Base-by-base conservation (phyloP, 1,140 invertebrate genomes). In the Pachyrhynchus sulphureomaculatus region DNA sequence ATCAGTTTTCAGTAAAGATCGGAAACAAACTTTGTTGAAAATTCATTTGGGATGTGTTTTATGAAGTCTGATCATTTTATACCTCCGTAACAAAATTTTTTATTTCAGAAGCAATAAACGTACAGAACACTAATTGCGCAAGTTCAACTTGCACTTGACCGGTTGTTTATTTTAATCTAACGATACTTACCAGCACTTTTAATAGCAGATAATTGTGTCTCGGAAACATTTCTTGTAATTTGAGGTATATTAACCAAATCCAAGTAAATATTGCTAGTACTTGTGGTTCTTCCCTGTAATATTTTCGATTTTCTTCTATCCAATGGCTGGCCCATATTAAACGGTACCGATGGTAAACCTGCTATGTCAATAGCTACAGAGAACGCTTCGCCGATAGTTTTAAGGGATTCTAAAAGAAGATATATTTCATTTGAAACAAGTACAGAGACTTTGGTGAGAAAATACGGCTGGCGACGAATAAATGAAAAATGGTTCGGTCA, bases 321-420 rank as follows among this genome's bases (percentile, higher is more conserved):
- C 55, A 93, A 76, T 58, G 83, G 83, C 10, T 86, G 83, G 1
- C 86, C 86, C 58, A 84, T 83, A 3, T 82, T 78, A 68, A 85
- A 84, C 0, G 83, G 81, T 51, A 89, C 76, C 36, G 84, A 80
- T 5, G 81, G 79, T 34, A 89, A 72, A 12, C 80, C 81, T 0
- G 81, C 80, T 39, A 92, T 87, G 61, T 92, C 88, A 45, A 91
- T 77, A 1, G 92, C 90, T 12, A 95, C 90, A 52, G 86, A 78
- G 71, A 96, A 87, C 41, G 91, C 88, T 76, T 96, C 92, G 59
- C 88, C 89, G 66, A 96, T 93, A 0, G 92, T 89, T 68, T 87
- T 88, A 18, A 96, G 75, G 0, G 92, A 94, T 82, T 96, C 93
- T 93, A 76, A 36, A 80, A 80, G 53, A 57, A 51, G 23, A 63